Conservation (phyloP, 2,888 invertebrate genomes). For the Aleiodes testaceus region DNA sequence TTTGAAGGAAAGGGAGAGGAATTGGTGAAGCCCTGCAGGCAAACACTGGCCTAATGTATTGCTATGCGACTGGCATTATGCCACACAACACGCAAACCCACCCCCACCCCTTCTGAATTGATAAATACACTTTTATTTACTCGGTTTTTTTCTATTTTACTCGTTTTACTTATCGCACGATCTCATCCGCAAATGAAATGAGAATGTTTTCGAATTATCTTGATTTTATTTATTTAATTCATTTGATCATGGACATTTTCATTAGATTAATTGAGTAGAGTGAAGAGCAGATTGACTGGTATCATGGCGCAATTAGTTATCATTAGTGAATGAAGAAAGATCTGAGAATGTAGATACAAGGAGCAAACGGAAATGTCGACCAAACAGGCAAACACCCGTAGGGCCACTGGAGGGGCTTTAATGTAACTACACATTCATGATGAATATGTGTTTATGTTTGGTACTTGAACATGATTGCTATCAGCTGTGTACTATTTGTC, state of each 20-base stretch:
- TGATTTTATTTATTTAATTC: constrained; percentile 49
- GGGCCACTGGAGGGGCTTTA: constrained; percentile 13
- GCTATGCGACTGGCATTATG: constrained; percentile 64
- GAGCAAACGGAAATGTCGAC: constrained; percentile 27
- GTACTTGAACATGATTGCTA: constrained; percentile 16
- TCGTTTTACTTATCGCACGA: constrained; percentile 2
- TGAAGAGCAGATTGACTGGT: constrained; percentile 8
- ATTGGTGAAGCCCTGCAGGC: constrained; percentile 23
- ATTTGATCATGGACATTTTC: constrained; percentile 12
- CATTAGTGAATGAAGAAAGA: constrained; percentile 33
- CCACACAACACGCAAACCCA: constrained; percentile 66
- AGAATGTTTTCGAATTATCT: constrained; percentile 53
- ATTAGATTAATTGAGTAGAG: constrained; percentile 17
- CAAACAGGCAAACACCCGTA: constrained; percentile 35
- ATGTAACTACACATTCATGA: constrained; percentile 23
- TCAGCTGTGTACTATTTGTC: constrained; percentile 4
- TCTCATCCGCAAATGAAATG: neutral
- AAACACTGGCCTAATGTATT: constrained; percentile 58
- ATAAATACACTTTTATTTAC: constrained; percentile 60
- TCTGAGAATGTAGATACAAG: constrained; percentile 7
- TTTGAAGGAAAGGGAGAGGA: constrained; percentile 52
- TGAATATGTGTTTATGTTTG: constrained; percentile 47
- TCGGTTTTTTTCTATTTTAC: constrained; percentile 54
- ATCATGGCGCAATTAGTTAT: constrained; percentile 8
- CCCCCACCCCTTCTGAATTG: constrained; percentile 42